Evolutionary conservation across 2,113 vertebrate species (phyloP), one percentile per base, ranked within the genome.

Genomic region (Rhineura floridana): DNA sequence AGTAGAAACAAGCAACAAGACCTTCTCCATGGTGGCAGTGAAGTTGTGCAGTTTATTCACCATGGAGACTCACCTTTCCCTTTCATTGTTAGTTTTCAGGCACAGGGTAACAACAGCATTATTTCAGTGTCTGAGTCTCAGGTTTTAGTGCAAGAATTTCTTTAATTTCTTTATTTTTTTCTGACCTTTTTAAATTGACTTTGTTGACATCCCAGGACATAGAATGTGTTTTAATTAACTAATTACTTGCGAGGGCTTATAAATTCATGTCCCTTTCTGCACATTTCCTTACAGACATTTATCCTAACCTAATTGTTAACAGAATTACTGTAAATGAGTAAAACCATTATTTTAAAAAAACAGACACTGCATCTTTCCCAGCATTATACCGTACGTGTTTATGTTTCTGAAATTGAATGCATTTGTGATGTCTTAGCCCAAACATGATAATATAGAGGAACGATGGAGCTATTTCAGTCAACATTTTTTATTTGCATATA

Each of bases 1-100:
- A 15, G 28, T 28, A 25, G 23, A 42, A 59, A 39, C 19, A 42
- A 33, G 33, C 50, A 62, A 63, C 25, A 81, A 55, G 36, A 21
- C 12, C 36, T 44, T 81, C 2, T 65, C 39, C 33, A 25, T 23
- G 13, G 39, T 50, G 21, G 23, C 36, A 44, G 59, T 28, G 39
- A 65, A 2, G 6, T 65, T 82, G 62, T 44, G 13, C 21, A 42
- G 7, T 62, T 90, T 59, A 76, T 36, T 39, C 21, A 42, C 39
- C 15, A 83, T 83, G 72, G 21, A 87, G 76, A 15, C 83, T 89
- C 85, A 87, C 30, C 15, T 77, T 13, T 81, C 36, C 36, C 48
- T 12, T 62, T 63, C 59, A 30, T 62, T 30, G 4, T 23, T n/a
- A 2, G 4, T 82, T 63, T 82, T 65, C 42, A 82, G 42, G 33